These are phyloP conservation scores for Brachionus angularis DNA, from an alignment of 1,140 invertebrate species.

Conservation along the genomic window DNA sequence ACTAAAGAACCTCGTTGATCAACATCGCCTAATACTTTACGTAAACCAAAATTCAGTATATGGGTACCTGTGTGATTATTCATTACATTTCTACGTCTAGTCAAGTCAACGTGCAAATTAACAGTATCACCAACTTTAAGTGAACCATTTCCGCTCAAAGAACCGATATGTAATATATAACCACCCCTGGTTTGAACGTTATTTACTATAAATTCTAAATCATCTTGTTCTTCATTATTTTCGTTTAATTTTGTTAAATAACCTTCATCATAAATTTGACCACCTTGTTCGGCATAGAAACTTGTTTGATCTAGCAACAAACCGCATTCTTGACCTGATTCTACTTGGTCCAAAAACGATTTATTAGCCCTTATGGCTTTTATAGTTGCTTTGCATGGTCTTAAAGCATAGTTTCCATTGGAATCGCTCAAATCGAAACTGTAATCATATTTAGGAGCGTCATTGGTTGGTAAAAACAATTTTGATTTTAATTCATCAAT, in stretches of 20 bases:
- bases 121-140: slow-evolving; percentile 77
- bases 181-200: slow-evolving; percentile 94
- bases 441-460: slow-evolving; percentile 75
- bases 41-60: slow-evolving; percentile 86
- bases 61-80: slow-evolving; percentile 99
- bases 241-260: slow-evolving; percentile 75
- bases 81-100: slow-evolving; percentile 68
- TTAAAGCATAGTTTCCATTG: slow-evolving; percentile 56
- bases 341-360: slow-evolving; percentile 78
- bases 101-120: slow-evolving; percentile 73
- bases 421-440: background rate
- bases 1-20: slow-evolving; percentile 98
- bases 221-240: background rate
- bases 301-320: slow-evolving; percentile 81
- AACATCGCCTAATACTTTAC: slow-evolving; percentile 77
- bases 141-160: slow-evolving; percentile 50
- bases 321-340: slow-evolving; percentile 80
- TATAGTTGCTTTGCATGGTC: slow-evolving; percentile 59
- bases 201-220: slow-evolving; percentile 70
- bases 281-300: slow-evolving; percentile 94
- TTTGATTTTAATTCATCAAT: slow-evolving; percentile 80
- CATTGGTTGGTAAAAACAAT: slow-evolving; percentile 76
- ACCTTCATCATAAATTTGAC: slow-evolving; percentile 95
- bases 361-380: slow-evolving; percentile 69
- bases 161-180: slow-evolving; percentile 87